Base-by-base conservation (phyloP, 2,888 invertebrate genomes). In the Drosophila tanythrix region DNA sequence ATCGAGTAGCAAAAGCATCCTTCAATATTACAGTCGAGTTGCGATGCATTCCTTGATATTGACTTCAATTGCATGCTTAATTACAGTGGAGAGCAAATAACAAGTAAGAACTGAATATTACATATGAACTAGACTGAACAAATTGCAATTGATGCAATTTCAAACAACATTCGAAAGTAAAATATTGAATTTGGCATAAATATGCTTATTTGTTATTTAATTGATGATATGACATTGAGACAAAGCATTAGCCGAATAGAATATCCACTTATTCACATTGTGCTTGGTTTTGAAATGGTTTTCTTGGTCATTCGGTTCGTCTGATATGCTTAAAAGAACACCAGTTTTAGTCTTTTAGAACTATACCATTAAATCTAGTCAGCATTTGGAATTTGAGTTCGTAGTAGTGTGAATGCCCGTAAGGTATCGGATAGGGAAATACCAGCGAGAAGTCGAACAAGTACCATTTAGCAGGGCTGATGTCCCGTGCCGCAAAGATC, bases 311-410 rank as follows among this genome's bases (percentile, higher is more conserved):
- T 38, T 8, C 18, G 18, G 7, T 18, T 18, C 18, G 36, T 3
- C 7, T 38, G 7, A 3, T 38, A 18, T 18, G 36, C 7, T 36
- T 36, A 6, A 15, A 2, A 36, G 6, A 36, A 3, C 18, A 7
- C 7, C 36, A 38, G 36, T 18, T 18, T 18, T 18, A 38, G 3
- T 38, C 18, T 1, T 36, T 38, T 8, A 18, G 38, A 4, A 1
- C 3, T 8, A 38, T 38, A 38, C 1, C 1, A 3, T 0, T 0
- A n/a, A n/a, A 38, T n/a, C 3, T 8, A 8, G 0, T 0, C 18
- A 38, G 8, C 0, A 38, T n/a, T 8, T 38, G 38, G 8, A 0
- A 3, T 18, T 38, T 38, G 0, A 38, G 38, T 18, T 3, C 1
- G 2, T 18, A 3, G 38, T 38, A 38, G 0, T 3, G 1, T 0